phyloP scores from a whole-genome alignment of 2,888 invertebrate species.

The Melinopterus prodromus region DNA sequence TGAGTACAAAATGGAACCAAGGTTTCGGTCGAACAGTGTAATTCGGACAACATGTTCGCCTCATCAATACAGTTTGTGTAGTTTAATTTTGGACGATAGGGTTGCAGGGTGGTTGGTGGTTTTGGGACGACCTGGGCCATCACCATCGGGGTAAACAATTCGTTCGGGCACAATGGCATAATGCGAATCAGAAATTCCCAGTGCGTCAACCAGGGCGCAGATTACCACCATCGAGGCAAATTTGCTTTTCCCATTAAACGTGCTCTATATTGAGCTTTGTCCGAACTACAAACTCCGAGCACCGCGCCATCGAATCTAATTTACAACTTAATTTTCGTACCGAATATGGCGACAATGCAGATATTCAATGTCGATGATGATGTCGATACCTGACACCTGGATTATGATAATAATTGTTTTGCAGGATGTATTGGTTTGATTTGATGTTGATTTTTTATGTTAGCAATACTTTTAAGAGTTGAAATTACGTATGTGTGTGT shows the following conservation, averaged over 20 bases:
- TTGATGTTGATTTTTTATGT: too few species aligned
- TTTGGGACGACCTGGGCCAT: neutral
- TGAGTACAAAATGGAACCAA: too few species aligned
- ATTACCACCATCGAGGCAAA: neutral
- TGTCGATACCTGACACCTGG: too few species aligned
- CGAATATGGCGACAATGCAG: neutral
- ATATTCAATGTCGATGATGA: neutral
- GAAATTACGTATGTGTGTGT: too few species aligned
- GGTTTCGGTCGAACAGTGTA: too few species aligned
- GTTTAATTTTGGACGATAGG: conserved; percentile 39
- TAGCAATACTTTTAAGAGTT: too few species aligned
- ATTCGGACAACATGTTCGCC: conserved; percentile 42
- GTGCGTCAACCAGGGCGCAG: neutral
- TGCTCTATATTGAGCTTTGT: neutral
- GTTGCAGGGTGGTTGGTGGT: conserved; percentile 28
- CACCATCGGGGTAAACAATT: neutral
- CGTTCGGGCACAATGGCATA: neutral
- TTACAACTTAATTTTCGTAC: neutral
- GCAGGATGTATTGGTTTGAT: too few species aligned
- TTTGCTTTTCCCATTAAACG: neutral
- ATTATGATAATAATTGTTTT: too few species aligned
- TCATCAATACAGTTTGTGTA: conserved; percentile 46
- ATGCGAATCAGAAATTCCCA: neutral
- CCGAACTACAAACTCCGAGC: neutral
- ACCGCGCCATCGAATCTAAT: neutral